These are phyloP conservation scores for Distichodus sexfasciatus DNA, from an alignment of 2,797 vertebrate genomes.

Conservation along the genomic window DNA sequence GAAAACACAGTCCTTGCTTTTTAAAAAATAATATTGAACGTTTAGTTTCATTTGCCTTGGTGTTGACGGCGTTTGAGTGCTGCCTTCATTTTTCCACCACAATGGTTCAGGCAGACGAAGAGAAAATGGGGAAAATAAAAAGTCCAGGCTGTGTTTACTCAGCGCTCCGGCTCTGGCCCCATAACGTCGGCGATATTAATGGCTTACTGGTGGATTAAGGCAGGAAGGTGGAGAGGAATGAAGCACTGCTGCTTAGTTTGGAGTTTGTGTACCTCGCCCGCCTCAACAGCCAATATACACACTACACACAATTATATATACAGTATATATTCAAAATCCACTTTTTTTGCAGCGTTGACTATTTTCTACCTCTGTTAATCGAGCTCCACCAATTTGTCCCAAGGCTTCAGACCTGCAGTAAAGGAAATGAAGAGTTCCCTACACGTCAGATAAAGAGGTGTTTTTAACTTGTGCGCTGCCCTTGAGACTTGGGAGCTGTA, in stretches of 20 bases:
- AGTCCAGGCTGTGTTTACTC: neutral
- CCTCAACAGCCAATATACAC: too few relatives aligned
- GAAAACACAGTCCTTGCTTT: too few relatives aligned
- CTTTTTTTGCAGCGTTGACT: too few relatives aligned
- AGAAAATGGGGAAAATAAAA: slow-evolving; percentile 5
- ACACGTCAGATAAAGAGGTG: slow-evolving; percentile 14
- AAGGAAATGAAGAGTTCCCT: slow-evolving; percentile 5
- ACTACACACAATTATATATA: too few relatives aligned
- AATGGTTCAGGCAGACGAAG: slow-evolving; percentile 15
- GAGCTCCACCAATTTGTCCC: slow-evolving; percentile 22
- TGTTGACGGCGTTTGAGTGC: neutral
- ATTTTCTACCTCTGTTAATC: too few relatives aligned
- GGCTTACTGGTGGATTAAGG: slow-evolving; percentile 51
- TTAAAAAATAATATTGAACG: too few relatives aligned
- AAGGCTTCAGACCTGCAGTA: slow-evolving; percentile 6
- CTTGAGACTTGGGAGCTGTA: slow-evolving; percentile 20
- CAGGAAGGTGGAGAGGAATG: slow-evolving; percentile 39
- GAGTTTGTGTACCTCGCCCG: too few relatives aligned
- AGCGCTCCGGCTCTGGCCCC: slow-evolving; percentile 39
- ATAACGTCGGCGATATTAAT: slow-evolving; percentile 55
- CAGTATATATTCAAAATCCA: too few relatives aligned
- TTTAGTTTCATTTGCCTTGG: neutral
- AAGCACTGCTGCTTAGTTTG: slow-evolving; percentile 40
- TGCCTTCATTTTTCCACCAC: too few relatives aligned
- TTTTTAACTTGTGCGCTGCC: slow-evolving; percentile 31